These are phyloP conservation scores for Perca fluviatilis DNA, from an alignment of 2,113 vertebrate species.

Conservation along the genomic window DNA sequence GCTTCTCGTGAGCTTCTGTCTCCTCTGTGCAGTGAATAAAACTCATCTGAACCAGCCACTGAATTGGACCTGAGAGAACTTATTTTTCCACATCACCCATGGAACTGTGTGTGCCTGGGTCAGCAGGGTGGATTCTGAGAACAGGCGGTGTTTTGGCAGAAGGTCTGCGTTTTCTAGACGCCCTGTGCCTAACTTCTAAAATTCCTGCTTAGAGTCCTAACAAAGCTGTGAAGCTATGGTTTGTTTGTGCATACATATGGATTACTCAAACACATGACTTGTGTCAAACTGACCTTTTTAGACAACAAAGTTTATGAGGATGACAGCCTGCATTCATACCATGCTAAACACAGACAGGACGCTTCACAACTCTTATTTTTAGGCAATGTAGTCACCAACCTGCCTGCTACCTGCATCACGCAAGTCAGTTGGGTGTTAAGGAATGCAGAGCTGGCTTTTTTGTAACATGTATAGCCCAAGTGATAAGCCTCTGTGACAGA, in stretches of 20 bases:
- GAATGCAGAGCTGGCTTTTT: conserved; percentile 34
- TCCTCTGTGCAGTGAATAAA: no score
- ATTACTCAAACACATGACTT: conserved; percentile 28
- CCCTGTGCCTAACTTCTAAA: not conserved
- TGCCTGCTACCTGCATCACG: conserved; percentile 52
- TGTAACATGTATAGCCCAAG: conserved; percentile 18
- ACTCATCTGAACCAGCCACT: no score
- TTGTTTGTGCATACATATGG: not conserved
- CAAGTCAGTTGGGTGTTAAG: conserved; percentile 13
- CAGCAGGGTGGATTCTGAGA: conserved; percentile 28
- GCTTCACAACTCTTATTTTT: conserved; percentile 61
- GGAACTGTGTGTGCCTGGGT: not conserved
- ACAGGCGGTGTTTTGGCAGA: conserved; percentile 18
- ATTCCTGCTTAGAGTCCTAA: not conserved
- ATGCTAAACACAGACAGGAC: conserved; percentile 32
- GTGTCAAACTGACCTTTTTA: conserved; percentile 53
- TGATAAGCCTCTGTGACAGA: conserved; percentile 53
- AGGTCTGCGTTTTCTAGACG: not conserved
- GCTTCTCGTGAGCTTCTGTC: no score
- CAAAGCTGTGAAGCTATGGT: conserved; percentile 14
- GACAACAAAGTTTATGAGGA: conserved; percentile 31
- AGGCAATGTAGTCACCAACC: conserved; percentile 44
- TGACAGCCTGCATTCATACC: conserved; percentile 30
- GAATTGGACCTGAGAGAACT: no score
- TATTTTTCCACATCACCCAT: not conserved